These are phyloP conservation scores for Eulemur coronatus DNA, from an alignment of 2,797 vertebrate genomes.

Conservation along the genomic window DNA sequence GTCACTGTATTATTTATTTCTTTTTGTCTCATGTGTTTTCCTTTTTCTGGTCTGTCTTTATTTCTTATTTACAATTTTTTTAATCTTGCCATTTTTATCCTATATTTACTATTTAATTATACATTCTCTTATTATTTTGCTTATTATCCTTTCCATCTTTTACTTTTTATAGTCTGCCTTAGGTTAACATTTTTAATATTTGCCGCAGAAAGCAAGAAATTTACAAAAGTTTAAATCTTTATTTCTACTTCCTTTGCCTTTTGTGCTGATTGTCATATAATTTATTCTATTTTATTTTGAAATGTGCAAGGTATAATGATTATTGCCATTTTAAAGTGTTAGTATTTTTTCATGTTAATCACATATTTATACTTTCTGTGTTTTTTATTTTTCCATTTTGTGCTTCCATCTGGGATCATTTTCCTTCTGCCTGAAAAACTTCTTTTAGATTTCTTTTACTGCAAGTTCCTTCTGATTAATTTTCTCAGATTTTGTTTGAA, in stretches of 20 bases:
- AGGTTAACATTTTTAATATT: neutral
- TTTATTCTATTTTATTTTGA: neutral
- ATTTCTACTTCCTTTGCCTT: neutral
- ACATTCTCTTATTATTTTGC: neutral
- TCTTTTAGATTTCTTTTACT: neutral
- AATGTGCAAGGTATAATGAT: neutral
- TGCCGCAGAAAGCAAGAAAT: neutral
- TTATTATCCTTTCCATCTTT: neutral
- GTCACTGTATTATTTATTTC: neutral
- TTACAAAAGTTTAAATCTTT: neutral
- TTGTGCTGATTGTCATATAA: neutral
- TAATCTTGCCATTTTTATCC: neutral
- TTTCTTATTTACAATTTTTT: neutral
- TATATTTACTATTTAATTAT: neutral
- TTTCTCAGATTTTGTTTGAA: neutral
- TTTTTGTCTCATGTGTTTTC: neutral
- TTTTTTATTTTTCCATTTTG: neutral
- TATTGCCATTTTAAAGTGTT: neutral
- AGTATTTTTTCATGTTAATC: neutral
- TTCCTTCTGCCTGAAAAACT: neutral
- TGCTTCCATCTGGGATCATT: neutral
- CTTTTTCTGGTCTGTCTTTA: neutral
- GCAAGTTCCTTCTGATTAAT: neutral
- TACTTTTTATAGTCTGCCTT: neutral
- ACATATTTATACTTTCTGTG: neutral